Conservation (phyloP, 2,113 vertebrate species). For the Lonchura striata region DNA sequence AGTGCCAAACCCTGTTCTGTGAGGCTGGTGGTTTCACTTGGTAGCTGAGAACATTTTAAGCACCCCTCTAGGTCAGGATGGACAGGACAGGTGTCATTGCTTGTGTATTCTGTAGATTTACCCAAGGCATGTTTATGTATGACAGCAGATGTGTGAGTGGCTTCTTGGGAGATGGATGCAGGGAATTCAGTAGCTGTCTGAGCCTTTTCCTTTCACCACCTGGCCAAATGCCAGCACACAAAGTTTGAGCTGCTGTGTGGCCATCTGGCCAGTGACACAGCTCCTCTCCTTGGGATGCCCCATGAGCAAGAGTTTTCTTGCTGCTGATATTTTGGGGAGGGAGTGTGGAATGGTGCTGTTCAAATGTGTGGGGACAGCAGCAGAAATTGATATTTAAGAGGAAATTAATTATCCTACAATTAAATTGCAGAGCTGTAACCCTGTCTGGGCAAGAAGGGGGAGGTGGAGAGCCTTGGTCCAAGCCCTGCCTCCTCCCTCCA, state of each 20-base stretch:
- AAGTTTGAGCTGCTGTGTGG: neutral
- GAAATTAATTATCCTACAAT: neutral
- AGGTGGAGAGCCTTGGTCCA: neutral
- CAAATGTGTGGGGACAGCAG: neutral
- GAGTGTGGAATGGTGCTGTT: rapidly evolving
- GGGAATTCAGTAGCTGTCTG: neutral
- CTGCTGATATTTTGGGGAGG: neutral
- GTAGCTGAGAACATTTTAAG: neutral
- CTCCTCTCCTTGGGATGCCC: neutral
- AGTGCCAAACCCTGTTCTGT: neutral
- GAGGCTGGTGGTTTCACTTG: neutral
- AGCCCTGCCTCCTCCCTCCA: neutral
- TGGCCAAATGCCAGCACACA: neutral
- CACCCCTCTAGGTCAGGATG: neutral
- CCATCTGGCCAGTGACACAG: neutral
- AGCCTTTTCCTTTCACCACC: neutral
- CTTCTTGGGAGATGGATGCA: neutral
- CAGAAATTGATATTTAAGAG: neutral
- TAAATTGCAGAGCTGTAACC: neutral
- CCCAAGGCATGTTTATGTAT: neutral
- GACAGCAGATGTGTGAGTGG: neutral
- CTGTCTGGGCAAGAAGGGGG: neutral
- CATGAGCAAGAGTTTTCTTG: rapidly evolving
- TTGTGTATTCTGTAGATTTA: neutral
- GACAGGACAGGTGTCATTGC: neutral